Percentiles rank a stretch among this genome's conserved stretches.
Evolutionary conservation across 2,113 vertebrate species (phyloP).

Genomic region (Porphyrio hochstetteri): DNA sequence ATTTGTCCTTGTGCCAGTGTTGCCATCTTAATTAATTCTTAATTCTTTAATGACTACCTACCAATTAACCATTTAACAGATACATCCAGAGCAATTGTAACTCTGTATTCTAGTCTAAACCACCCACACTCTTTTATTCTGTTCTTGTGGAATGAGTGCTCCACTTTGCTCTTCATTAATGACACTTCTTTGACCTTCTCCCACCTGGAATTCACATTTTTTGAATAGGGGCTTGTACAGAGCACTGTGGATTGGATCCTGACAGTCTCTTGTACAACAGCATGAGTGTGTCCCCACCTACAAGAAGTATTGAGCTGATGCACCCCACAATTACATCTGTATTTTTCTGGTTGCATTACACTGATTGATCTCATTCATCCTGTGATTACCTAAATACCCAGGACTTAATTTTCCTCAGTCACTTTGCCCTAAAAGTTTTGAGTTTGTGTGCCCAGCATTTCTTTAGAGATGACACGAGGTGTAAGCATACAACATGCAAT

Average conservation of each 20-base stretch:
- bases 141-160: neutral
- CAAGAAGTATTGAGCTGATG: neutral
- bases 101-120: neutral
- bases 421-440: neutral
- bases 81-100: fast-evolving
- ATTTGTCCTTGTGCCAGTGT: neutral
- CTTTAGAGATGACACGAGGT: neutral
- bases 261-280: neutral
- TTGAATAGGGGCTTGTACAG: neutral
- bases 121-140: neutral
- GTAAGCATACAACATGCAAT: neutral
- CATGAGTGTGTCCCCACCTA: neutral
- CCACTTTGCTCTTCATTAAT: neutral
- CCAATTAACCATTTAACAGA: neutral
- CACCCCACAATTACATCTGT: neutral
- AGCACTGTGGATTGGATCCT: neutral
- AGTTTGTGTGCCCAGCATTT: neutral
- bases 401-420: neutral
- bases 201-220: neutral
- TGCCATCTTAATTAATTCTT: neutral
- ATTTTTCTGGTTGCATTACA: neutral
- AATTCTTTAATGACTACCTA: constrained; percentile 19
- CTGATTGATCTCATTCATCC: neutral
- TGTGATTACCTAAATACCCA: neutral
- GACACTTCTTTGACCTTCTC: neutral